Conservation (phyloP, 2,797 vertebrate genomes). For the Aythya fuligula region DNA sequence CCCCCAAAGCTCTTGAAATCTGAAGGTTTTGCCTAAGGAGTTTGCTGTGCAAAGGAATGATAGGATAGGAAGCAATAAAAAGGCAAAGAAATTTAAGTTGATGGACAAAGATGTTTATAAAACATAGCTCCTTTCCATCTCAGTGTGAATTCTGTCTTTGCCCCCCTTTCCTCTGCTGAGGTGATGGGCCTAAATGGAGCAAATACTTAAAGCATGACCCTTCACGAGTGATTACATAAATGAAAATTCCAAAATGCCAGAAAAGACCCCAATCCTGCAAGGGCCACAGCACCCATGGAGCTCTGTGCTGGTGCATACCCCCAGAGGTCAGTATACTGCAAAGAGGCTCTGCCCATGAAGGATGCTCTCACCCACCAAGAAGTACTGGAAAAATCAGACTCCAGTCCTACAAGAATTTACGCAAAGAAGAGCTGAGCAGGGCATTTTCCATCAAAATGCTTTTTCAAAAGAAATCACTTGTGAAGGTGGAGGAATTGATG, state of each 20-base stretch:
- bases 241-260: neutral
- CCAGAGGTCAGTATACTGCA: accelerated
- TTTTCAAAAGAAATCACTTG: neutral
- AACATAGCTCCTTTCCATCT: neutral
- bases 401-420: neutral
- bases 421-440: neutral
- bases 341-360: neutral
- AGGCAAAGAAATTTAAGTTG: neutral
- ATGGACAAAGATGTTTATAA: neutral
- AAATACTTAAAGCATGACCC: neutral
- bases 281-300: accelerated
- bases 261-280: neutral
- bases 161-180: accelerated
- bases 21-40: neutral
- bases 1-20: neutral
- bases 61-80: neutral
- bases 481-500: neutral
- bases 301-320: neutral
- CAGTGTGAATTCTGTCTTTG: neutral
- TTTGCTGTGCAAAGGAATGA: neutral
- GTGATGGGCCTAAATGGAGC: neutral
- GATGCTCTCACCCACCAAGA: neutral
- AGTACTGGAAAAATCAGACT: accelerated
- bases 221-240: neutral
- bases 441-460: neutral